Conservation (phyloP, 2,888 invertebrate species). For the Pristionchus fissidentatus region DNA sequence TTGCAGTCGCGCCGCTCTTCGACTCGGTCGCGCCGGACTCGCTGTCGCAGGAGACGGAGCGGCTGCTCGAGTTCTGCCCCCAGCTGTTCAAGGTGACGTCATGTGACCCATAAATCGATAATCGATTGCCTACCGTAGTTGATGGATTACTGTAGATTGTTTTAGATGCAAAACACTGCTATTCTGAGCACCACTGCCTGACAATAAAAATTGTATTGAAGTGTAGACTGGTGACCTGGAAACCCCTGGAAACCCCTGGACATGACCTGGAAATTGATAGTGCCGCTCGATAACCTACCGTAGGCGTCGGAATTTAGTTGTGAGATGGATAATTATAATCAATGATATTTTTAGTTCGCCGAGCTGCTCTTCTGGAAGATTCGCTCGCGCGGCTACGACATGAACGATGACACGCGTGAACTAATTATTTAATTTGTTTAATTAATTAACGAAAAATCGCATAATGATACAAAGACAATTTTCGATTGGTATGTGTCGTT, state of each 20-base stretch:
- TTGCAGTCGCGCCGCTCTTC: slow-evolving; percentile 38
- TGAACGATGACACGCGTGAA: slow-evolving; percentile 20
- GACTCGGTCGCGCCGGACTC: neutral
- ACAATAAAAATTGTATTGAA: neutral
- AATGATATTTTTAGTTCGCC: neutral
- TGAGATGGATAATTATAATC: neutral
- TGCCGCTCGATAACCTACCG: too few relatives aligned
- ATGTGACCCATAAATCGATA: too few relatives aligned
- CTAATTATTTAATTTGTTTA: neutral
- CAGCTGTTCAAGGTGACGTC: slow-evolving; percentile 14
- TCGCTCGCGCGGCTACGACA: neutral
- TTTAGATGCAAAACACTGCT: neutral
- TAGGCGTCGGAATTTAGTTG: neutral
- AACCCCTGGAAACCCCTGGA: too few relatives aligned
- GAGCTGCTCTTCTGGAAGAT: slow-evolving; percentile 18
- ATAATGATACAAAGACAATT: too few relatives aligned
- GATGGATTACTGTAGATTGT: neutral
- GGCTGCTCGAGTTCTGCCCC: neutral
- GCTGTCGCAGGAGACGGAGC: neutral
- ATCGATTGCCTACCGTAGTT: too few relatives aligned
- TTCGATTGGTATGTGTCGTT: too few relatives aligned
- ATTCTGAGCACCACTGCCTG: too few relatives aligned
- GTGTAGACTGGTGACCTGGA: too few relatives aligned
- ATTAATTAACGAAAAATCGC: neutral
- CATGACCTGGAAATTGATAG: too few relatives aligned